These are phyloP conservation scores for Phoeniculus purpureus DNA, from an alignment of 2,797 vertebrate species.

Conservation along the genomic window DNA sequence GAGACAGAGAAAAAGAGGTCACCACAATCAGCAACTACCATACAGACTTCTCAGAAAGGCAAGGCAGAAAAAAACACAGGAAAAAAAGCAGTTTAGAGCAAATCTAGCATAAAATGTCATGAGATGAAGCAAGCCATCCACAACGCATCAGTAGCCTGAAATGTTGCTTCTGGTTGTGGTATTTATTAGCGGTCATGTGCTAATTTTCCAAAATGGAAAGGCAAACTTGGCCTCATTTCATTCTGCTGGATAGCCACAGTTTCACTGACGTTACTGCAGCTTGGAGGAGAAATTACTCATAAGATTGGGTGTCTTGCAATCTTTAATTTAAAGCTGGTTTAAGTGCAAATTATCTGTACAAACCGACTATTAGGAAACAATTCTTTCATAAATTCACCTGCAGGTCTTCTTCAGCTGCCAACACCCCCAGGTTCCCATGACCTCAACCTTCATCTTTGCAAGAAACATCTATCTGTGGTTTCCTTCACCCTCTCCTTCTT, in stretches of 20 bases:
- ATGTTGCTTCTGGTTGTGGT: not conserved
- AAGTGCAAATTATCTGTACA: not conserved
- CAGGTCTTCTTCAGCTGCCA: not conserved
- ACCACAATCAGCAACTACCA: constrained; percentile 27
- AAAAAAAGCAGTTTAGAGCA: not conserved
- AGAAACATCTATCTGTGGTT: fast-evolving
- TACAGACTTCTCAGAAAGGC: not conserved
- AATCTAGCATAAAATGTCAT: not conserved
- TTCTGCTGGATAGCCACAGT: not conserved
- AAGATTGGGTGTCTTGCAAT: not conserved
- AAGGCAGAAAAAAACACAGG: not conserved
- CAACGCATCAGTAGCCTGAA: not conserved
- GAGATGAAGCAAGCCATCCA: not conserved
- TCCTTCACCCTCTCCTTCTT: not conserved
- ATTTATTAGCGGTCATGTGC: not conserved
- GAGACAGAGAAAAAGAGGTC: constrained; percentile 41
- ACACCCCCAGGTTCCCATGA: not conserved
- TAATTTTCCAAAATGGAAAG: not conserved
- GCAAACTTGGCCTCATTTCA: not conserved
- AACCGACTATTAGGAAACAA: not conserved
- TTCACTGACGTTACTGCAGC: not conserved
- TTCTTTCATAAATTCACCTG: not conserved
- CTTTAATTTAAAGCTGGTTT: not conserved
- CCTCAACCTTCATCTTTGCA: not conserved
- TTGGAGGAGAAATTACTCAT: not conserved